These are phyloP conservation scores for Phyllopteryx taeniolatus DNA, from an alignment of 2,113 vertebrate genomes.

Conservation along the genomic window DNA sequence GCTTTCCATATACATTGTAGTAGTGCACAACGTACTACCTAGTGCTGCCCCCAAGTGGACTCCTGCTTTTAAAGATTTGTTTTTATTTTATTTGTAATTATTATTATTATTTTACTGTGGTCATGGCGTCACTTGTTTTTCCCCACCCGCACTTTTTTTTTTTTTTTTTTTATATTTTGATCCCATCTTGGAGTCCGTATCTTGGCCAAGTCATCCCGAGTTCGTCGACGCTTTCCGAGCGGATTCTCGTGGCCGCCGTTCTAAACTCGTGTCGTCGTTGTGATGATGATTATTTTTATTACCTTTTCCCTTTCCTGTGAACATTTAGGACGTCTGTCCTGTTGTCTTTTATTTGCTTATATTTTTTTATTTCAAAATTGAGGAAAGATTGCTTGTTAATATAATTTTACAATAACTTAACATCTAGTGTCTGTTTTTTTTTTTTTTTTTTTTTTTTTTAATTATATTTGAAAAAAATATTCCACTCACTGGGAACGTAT, in stretches of 20 bases:
- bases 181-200: conserved; percentile 68
- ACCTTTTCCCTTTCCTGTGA: conserved; percentile 44
- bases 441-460: conserved; percentile 1
- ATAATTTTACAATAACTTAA: conserved; percentile 91
- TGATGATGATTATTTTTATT: conserved; percentile 63
- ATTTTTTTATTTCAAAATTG: conserved; percentile 75
- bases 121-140: conserved; percentile 66
- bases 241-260: conserved; percentile 71
- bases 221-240: conserved; percentile 71
- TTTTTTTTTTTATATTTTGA: conserved; percentile 70
- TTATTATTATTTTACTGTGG: conserved; percentile 74
- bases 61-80: conserved; percentile 85
- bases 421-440: conserved; percentile 63
- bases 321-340: conserved; percentile 72
- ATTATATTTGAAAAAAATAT: too few species aligned
- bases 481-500: conserved; percentile 1
- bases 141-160: conserved; percentile 50
- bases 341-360: conserved; percentile 79
- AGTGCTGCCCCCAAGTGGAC: conserved; percentile 85
- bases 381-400: conserved; percentile 83
- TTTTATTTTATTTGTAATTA: too few species aligned
- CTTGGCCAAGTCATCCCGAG: conserved; percentile 73
- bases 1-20: not conserved
- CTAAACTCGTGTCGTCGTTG: too few species aligned
- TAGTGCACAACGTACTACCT: conserved; percentile 85